phyloP scores from a whole-genome alignment of 2,113 vertebrate genomes.

The Sinocyclocheilus rhinocerous region DNA sequence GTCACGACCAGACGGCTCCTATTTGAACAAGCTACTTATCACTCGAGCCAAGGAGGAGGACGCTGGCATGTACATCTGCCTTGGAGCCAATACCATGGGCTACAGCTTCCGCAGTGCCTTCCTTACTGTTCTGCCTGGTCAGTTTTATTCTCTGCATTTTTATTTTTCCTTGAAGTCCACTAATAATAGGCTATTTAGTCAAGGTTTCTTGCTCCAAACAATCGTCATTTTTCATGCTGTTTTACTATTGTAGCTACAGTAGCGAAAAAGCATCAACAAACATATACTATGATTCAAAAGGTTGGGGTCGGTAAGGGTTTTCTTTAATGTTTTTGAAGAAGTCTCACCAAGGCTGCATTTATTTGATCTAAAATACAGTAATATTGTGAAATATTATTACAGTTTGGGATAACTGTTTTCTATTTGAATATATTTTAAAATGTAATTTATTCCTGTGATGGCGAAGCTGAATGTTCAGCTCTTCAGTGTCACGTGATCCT shows the following conservation, averaged over 20 bases:
- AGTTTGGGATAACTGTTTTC: too few species aligned
- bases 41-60: conserved; percentile 92
- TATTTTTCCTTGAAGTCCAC: neutral
- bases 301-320: too few species aligned
- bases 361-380: too few species aligned
- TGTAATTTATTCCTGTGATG: too few species aligned
- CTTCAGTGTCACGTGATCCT: too few species aligned
- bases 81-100: conserved; percentile 97
- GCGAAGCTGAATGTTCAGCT: too few species aligned
- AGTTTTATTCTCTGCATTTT: conserved; percentile 36
- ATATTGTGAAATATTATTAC: too few species aligned
- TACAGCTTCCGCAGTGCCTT: conserved; percentile 98
- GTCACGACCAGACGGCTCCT: conserved; percentile 94
- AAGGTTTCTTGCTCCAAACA: too few species aligned
- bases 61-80: conserved; percentile 96
- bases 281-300: too few species aligned
- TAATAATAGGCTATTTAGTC: neutral
- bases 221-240: neutral
- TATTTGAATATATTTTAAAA: too few species aligned
- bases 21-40: conserved; percentile 98
- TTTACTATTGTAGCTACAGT: neutral
- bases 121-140: conserved; percentile 93
- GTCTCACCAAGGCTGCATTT: too few species aligned
- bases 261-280: neutral
- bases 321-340: too few species aligned